Conservation (phyloP, 1,140 invertebrate species). For the Helicorthomorpha holstii region DNA sequence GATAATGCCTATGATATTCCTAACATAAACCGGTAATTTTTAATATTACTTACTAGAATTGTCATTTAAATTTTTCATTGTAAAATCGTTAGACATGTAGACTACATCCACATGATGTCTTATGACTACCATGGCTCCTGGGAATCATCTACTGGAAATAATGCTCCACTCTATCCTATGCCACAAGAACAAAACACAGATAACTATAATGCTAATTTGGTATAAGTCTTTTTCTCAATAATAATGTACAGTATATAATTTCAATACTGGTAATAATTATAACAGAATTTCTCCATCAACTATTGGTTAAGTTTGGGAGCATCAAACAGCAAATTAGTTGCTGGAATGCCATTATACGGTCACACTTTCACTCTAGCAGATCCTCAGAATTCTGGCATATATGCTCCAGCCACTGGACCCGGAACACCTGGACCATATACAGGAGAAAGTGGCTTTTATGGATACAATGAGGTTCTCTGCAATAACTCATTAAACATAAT, state of each 20-base stretch:
- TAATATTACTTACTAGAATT: neutral
- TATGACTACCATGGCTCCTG: slow-evolving; percentile 88
- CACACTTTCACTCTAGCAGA: slow-evolving; percentile 32
- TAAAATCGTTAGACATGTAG: slow-evolving; percentile 49
- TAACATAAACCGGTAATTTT: neutral
- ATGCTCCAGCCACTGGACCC: slow-evolving; percentile 28
- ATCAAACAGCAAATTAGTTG: slow-evolving; percentile 19
- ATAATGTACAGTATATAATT: too few species aligned
- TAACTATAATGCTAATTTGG: too few species aligned
- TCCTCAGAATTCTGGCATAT: slow-evolving; percentile 53
- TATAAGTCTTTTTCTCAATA: too few species aligned
- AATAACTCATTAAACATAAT: too few species aligned
- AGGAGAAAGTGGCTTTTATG: slow-evolving; percentile 61
- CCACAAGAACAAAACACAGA: too few species aligned
- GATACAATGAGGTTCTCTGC: slow-evolving; percentile 82
- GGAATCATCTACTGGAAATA: too few species aligned
- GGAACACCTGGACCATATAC: slow-evolving; percentile 60
- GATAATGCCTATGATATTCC: slow-evolving; percentile 14
- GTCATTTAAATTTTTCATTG: neutral
- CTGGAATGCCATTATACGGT: slow-evolving; percentile 26
- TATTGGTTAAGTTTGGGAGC: slow-evolving; percentile 25
- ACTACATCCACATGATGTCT: slow-evolving; percentile 84
- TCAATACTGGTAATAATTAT: too few species aligned
- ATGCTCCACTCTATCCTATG: too few species aligned
- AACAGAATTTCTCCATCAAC: slow-evolving; percentile 24